Evolutionary conservation across 2,113 vertebrate species (phyloP).

Genomic region (Lonchura striata): DNA sequence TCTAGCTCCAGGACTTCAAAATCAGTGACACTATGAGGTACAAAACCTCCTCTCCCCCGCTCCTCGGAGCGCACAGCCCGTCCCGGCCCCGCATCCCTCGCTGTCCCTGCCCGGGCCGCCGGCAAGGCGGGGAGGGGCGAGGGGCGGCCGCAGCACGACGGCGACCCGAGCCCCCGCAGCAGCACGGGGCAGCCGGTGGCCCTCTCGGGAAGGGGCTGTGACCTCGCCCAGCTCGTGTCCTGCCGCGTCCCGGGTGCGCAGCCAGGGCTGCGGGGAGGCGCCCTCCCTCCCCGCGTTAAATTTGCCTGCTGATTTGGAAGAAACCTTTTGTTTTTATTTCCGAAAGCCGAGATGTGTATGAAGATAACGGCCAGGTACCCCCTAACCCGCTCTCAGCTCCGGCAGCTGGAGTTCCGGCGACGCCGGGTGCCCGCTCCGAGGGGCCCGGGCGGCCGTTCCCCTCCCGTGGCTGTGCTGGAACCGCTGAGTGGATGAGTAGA

Average conservation of each 20-base stretch:
- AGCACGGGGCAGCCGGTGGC: background rate
- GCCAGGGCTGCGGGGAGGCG: background rate
- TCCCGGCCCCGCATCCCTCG: background rate
- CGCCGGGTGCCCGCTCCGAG: background rate
- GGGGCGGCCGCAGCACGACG: background rate
- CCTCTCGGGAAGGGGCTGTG: background rate
- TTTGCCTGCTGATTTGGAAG: slow-evolving; percentile 28
- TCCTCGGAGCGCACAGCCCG: slow-evolving; percentile 40
- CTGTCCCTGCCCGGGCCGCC: background rate
- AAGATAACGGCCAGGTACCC: background rate
- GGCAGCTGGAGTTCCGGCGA: background rate
- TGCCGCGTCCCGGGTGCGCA: background rate
- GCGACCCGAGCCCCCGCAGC: background rate
- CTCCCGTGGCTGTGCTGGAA: slow-evolving; percentile 49
- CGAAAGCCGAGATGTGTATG: slow-evolving; percentile 16
- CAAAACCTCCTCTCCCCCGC: slow-evolving; percentile 63
- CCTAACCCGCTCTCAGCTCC: slow-evolving; percentile 13
- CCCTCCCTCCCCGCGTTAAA: background rate
- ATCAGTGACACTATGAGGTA: slow-evolving; percentile 67
- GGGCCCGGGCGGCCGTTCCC: background rate
- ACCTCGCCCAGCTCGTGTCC: background rate
- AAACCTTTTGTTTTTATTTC: background rate
- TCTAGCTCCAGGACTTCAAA: slow-evolving; percentile 72
- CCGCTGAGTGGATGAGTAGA: slow-evolving; percentile 67
- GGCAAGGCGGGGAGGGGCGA: background rate